These are phyloP conservation scores for Sebastes taczanowskii DNA, from an alignment of 2,797 vertebrate genomes.

Conservation along the genomic window DNA sequence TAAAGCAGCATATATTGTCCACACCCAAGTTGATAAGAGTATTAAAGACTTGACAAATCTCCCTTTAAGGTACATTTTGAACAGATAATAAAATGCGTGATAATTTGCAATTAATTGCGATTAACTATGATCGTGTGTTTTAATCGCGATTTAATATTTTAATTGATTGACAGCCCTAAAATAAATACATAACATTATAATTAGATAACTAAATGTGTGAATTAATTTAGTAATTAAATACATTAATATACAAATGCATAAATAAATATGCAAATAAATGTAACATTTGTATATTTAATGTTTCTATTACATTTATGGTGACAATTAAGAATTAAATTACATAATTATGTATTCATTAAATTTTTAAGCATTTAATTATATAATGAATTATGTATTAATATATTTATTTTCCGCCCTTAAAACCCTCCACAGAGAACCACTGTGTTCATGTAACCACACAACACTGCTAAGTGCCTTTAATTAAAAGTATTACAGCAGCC, in stretches of 20 bases:
- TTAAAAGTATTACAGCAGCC: conserved; percentile 33
- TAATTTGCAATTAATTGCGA: too few relatives aligned
- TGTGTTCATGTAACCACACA: conserved; percentile 8
- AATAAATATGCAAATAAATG: background rate
- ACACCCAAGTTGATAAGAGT: too few relatives aligned
- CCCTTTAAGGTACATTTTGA: too few relatives aligned
- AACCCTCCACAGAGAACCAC: background rate
- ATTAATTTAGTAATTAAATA: background rate
- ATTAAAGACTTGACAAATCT: too few relatives aligned
- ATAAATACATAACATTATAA: background rate
- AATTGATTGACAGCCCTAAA: too few relatives aligned
- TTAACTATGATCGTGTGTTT: too few relatives aligned
- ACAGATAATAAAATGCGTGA: too few relatives aligned
- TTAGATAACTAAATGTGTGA: background rate
- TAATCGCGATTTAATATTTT: too few relatives aligned
- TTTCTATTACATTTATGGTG: background rate
- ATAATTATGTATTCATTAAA: background rate
- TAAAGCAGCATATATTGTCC: too few relatives aligned
- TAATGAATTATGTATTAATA: background rate
- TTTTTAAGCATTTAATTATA: background rate
- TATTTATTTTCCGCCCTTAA: background rate
- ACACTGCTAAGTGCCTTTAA: conserved; percentile 25
- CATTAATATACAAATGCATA: background rate
- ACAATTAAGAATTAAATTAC: background rate
- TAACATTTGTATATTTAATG: background rate